Evolutionary conservation across 2,797 vertebrate genomes (phyloP).

Genomic region (Xerus rutilus): DNA sequence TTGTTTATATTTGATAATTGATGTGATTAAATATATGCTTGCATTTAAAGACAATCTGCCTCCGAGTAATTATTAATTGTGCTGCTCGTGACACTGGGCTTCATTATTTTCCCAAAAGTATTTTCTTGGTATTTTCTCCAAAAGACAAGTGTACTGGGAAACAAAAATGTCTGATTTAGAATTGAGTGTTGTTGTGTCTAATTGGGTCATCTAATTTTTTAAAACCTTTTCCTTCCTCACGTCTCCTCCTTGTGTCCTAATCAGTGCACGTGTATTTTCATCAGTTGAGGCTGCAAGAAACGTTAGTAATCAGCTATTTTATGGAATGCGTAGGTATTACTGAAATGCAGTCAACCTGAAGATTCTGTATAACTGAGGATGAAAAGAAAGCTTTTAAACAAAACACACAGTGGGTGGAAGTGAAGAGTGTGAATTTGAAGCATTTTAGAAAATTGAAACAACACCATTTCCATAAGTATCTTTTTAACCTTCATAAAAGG

Average conservation of each 20-base stretch:
- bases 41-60: no score
- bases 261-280: not conserved
- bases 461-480: not conserved
- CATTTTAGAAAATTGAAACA: not conserved
- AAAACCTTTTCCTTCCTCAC: not conserved
- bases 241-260: not conserved
- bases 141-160: not conserved
- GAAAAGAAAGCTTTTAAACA: not conserved
- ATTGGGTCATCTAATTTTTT: not conserved
- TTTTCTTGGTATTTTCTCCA: not conserved
- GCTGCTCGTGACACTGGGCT: not conserved
- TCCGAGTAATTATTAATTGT: no score
- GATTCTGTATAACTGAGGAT: not conserved
- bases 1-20: no score
- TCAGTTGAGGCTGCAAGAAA: not conserved
- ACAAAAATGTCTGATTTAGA: not conserved
- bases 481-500: constrained; percentile 55
- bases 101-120: not conserved
- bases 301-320: not conserved
- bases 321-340: not conserved
- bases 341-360: not conserved
- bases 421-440: not conserved
- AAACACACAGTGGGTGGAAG: not conserved
- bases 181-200: not conserved
- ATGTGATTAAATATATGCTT: no score